These are phyloP conservation scores for Hypotaenidia okinawae DNA, from an alignment of 2,797 vertebrate species.

Conservation along the genomic window DNA sequence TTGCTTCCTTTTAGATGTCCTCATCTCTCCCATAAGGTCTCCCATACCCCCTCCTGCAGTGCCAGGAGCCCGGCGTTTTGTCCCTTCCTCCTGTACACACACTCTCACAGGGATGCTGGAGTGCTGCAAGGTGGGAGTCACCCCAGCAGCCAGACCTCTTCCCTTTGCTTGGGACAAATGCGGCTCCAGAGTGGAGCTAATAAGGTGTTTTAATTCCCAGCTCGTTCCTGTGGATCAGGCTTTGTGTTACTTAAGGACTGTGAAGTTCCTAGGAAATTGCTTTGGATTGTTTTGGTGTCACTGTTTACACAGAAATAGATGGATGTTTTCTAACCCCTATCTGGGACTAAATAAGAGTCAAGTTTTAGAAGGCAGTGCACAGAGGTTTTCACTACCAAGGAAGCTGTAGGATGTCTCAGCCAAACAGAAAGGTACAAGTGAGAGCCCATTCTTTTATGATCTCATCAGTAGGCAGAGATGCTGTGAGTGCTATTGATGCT, in stretches of 20 bases:
- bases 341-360: background rate
- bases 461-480: constrained; percentile 43
- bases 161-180: background rate
- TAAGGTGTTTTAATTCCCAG: background rate
- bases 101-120: accelerated
- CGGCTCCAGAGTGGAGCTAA: background rate
- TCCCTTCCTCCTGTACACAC: background rate
- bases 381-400: background rate
- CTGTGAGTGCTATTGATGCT: constrained; percentile 7
- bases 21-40: background rate
- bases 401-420: background rate
- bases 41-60: background rate
- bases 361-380: background rate
- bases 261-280: background rate
- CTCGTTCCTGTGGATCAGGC: accelerated
- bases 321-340: background rate
- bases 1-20: background rate
- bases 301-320: background rate
- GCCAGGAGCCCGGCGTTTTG: background rate
- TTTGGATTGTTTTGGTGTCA: background rate
- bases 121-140: background rate
- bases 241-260: background rate
- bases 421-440: background rate
- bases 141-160: background rate
- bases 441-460: background rate